Base-by-base conservation (phyloP, 1,140 invertebrate genomes). In the Dryas iulia region DNA sequence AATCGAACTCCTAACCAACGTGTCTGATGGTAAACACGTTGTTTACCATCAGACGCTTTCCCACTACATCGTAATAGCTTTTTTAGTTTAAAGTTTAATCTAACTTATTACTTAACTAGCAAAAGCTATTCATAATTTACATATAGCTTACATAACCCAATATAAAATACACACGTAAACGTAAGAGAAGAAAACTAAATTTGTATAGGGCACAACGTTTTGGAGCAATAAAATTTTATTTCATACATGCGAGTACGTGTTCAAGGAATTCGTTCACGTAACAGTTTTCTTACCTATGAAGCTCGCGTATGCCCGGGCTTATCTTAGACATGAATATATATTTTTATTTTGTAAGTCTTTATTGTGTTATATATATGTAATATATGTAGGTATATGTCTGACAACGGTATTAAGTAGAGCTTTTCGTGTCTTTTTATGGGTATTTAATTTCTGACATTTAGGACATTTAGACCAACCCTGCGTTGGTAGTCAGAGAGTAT, bases 241-340 rank as follows among this genome's bases (percentile, higher is more conserved):
- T 11, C 21, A 54, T 54, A 54, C 11, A 10, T 47, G 21, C n/a
- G n/a, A n/a, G n/a, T 47, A 10, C 39, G 39, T 10, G 53, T 10
- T 56, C 53, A n/a, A 24, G 53, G 25, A 56, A 56, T 56, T 25
- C 21, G 24, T 56, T 66, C 64, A 66, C 64, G 64, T 66, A 24
- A 33, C 35, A 47, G 64, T 66, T 58, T 66, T 59, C 35, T 53
- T 59, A 56, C 64, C 64, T 59, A 66, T 66, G 57, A 25, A 66
- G 58, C 58, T 66, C 39, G 61, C 61, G 56, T 59, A 66, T 52
- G 30, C 33, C 24, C 7, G 64, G 24, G 56, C 64, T 66, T 47
- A 33, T 35, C 57, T 56, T 31, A 56, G 63, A 28, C 31, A 35
- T 21, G 64, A 66, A 59, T 59, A 30, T 54, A 21, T 31, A 54